Conservation (phyloP, 2,113 vertebrate species). For the Clarias magur region DNA sequence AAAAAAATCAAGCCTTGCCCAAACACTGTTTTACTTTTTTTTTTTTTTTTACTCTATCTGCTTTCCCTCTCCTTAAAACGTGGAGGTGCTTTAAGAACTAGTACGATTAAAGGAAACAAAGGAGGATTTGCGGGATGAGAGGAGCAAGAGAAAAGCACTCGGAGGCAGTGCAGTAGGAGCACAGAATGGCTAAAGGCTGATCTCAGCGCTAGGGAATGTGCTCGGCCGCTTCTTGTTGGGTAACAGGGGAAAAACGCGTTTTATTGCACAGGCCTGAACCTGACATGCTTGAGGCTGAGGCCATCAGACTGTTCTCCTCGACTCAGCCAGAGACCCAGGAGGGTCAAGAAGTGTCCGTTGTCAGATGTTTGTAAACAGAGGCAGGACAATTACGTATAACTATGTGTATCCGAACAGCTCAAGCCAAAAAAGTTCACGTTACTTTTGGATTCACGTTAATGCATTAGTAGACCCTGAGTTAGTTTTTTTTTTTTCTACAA, state of each 20-base stretch:
- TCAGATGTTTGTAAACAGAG: constrained; percentile 23
- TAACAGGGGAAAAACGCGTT: constrained; percentile 34
- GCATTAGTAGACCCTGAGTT: neutral
- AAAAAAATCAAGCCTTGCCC: constrained; percentile 20
- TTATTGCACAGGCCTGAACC: constrained; percentile 34
- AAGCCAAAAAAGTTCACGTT: neutral
- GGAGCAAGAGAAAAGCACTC: neutral
- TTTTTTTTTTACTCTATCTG: neutral
- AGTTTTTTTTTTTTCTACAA: neutral
- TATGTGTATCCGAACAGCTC: neutral
- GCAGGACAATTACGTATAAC: neutral
- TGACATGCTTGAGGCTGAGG: constrained; percentile 16
- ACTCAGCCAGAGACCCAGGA: neutral
- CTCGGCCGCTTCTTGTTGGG: constrained; percentile 36
- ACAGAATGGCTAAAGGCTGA: constrained; percentile 63
- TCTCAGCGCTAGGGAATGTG: constrained; percentile 65
- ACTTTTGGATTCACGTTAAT: neutral
- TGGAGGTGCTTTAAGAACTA: neutral
- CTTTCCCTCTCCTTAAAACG: neutral
- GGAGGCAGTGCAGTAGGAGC: constrained; percentile 63
- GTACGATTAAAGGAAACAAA: neutral
- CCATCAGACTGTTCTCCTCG: neutral
- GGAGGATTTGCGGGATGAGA: constrained; percentile 1
- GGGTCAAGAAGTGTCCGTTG: neutral
- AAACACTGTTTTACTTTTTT: neutral